phyloP scores from a whole-genome alignment of 2,113 vertebrate genomes.

The Muntiacus muntjak region DNA sequence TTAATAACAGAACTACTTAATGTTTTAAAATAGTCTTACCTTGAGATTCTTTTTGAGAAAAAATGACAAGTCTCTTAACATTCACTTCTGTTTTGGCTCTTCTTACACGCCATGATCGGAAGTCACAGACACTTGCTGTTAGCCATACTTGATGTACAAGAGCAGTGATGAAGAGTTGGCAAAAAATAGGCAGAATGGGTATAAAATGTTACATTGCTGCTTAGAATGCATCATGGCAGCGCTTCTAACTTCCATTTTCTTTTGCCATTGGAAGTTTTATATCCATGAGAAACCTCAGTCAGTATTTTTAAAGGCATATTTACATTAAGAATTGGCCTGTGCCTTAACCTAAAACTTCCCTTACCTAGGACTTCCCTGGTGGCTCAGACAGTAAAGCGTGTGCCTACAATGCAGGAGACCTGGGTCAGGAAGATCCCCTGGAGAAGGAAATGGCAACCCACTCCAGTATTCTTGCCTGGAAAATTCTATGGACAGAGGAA shows the following conservation, averaged over 20 bases:
- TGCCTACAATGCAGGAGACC: background rate
- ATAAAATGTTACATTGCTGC: background rate
- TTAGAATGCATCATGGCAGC: background rate
- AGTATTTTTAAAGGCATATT: slow-evolving; percentile 14
- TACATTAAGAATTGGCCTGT: background rate
- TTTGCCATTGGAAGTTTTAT: background rate
- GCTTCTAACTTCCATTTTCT: background rate
- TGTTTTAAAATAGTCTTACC: slow-evolving; percentile 36
- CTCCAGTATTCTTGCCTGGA: background rate
- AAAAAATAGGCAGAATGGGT: background rate
- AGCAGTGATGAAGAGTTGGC: background rate
- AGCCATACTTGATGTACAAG: background rate
- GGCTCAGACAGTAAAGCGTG: background rate
- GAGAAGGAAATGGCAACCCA: background rate
- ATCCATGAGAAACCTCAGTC: background rate
- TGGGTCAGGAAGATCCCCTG: background rate
- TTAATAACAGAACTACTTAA: background rate
- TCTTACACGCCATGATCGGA: background rate
- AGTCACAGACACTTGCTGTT: background rate
- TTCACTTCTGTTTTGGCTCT: background rate
- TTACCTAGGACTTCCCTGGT: background rate
- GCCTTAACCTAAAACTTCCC: background rate
- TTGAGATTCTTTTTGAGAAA: slow-evolving; percentile 29
- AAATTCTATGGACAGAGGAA: background rate
- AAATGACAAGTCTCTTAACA: background rate